A percentile compares a stretch with the other conserved stretches of the same genome.
These are phyloP conservation scores for Amblyteles armatorius DNA, from an alignment of 2,888 invertebrate genomes.

Conservation along the genomic window DNA sequence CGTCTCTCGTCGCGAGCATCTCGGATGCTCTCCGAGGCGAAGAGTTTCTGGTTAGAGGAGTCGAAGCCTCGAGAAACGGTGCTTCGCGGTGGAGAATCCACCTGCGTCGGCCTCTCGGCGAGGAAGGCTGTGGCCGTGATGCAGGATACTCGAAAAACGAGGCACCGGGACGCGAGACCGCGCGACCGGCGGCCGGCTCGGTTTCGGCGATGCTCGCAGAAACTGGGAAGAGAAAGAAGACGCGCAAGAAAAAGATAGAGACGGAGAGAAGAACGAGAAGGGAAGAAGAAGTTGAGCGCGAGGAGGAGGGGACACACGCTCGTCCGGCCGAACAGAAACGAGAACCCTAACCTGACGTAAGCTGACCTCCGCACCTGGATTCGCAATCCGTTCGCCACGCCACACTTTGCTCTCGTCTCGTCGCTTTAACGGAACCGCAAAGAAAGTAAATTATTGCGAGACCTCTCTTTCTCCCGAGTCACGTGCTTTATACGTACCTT, in stretches of 20 bases:
- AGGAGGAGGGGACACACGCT: conserved; percentile 39
- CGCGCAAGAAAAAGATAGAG: conserved; percentile 17
- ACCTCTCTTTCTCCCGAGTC: conserved; percentile 33
- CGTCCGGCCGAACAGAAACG: conserved; percentile 57
- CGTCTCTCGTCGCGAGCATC: conserved; percentile 1
- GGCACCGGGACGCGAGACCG: conserved; percentile 40
- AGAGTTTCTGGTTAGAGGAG: conserved; percentile 7
- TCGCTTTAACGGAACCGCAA: conserved; percentile 80
- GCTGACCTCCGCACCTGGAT: conserved; percentile 81
- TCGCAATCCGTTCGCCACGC: conserved; percentile 76
- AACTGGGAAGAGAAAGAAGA: neutral
- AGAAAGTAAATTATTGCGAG: conserved; percentile 80
- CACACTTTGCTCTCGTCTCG: conserved; percentile 61
- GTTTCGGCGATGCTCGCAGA: conserved; percentile 34
- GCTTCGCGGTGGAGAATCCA: conserved; percentile 46
- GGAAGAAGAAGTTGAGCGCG: conserved; percentile 26
- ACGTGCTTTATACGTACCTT: conserved; percentile 7
- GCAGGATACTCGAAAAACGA: conserved; percentile 40
- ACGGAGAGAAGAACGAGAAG: conserved; percentile 1
- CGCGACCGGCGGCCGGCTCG: neutral
- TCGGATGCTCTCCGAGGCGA: conserved; percentile 14
- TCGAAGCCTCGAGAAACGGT: conserved; percentile 45
- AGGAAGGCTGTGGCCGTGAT: conserved; percentile 13
- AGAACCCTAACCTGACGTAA: conserved; percentile 82
- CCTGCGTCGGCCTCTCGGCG: conserved; percentile 28